Conservation (phyloP, 2,113 vertebrate genomes). For the Boleophthalmus pectinirostris region DNA sequence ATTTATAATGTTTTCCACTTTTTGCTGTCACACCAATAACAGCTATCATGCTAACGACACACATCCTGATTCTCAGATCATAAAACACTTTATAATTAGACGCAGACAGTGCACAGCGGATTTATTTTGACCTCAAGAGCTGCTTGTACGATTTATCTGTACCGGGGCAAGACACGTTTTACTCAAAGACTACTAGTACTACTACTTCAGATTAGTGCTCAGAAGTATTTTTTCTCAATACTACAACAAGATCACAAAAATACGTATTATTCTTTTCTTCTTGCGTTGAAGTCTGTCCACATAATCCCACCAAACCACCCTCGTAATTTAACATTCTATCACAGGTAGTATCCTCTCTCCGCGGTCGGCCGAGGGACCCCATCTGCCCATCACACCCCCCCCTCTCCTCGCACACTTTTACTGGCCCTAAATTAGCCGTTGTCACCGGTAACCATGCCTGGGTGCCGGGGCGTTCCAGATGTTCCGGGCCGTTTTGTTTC, state of each 20-base stretch:
- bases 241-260: not conserved
- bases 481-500: conserved; percentile 46
- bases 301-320: not conserved
- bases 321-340: not conserved
- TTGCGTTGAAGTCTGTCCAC: not conserved
- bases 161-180: no score
- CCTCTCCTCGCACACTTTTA: conserved; percentile 63
- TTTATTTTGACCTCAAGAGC: no score
- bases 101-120: no score
- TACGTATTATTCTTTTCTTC: not conserved
- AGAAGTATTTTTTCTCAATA: no score
- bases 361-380: conserved; percentile 42
- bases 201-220: not conserved
- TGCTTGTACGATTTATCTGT: not conserved
- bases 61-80: no score
- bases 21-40: no score
- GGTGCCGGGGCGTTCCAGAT: conserved; percentile 64
- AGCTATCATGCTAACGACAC: no score
- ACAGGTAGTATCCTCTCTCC: conserved; percentile 30
- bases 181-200: not conserved
- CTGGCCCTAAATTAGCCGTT: conserved; percentile 72
- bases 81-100: no score
- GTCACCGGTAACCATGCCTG: conserved; percentile 53
- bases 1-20: no score
- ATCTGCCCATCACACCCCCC: conserved; percentile 68